phyloP scores from a whole-genome alignment of 2,113 vertebrate species.

The Picathartes gymnocephalus region DNA sequence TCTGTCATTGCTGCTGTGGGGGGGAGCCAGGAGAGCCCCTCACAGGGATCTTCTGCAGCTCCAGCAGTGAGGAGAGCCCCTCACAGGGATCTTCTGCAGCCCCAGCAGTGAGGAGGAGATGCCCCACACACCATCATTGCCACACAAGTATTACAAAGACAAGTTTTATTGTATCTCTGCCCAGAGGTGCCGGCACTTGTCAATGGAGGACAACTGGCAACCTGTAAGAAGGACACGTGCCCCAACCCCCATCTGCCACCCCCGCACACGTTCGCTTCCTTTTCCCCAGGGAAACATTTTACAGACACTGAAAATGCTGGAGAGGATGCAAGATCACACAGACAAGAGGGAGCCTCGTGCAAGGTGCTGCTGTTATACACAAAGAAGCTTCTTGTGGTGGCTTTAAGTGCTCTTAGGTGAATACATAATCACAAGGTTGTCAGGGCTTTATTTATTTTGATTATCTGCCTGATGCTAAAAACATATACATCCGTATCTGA shows the following conservation, averaged over 20 bases:
- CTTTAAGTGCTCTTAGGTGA: neutral
- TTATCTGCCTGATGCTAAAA: neutral
- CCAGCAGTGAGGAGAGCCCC: neutral
- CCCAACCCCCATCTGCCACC: fast-evolving
- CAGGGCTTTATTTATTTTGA: neutral
- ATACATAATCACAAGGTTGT: neutral
- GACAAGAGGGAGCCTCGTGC: neutral
- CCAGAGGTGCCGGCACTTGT: neutral
- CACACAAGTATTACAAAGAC: neutral
- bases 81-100: fast-evolving
- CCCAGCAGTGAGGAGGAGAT: neutral
- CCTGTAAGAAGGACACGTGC: neutral
- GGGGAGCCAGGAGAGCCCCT: neutral
- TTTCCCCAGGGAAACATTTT: neutral
- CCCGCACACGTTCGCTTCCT: neutral
- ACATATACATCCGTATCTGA: neutral
- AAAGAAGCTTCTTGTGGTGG: neutral
- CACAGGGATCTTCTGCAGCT: too few species aligned
- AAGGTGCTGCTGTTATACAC: neutral
- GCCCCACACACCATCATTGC: neutral
- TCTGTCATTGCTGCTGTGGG: neutral
- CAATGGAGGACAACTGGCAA: neutral
- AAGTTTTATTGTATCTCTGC: neutral
- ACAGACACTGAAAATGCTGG: neutral
- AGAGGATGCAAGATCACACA: neutral